Evolutionary conservation across 2,113 vertebrate genomes (phyloP), one percentile per base, ranked within the genome.

Genomic region (Empidonax traillii): DNA sequence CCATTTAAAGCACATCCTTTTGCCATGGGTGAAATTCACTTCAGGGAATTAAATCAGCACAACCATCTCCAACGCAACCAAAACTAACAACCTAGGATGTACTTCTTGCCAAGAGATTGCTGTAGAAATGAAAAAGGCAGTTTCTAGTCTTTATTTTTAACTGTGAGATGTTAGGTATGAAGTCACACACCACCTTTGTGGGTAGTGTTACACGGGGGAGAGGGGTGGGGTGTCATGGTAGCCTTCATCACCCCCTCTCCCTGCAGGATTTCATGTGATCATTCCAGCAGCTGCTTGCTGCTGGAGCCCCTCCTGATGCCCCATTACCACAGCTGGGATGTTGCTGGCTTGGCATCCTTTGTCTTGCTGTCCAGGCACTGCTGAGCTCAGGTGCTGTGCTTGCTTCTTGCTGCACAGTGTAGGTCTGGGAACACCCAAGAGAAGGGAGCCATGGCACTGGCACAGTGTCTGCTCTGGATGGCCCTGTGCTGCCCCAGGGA

Each of bases 251-350:
- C 11, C 17, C 28, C 62, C 10, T 59, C 12, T 43, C 16, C 31
- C 20, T 61, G 18, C 47, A 61, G 20, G 21, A 61, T 44, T 55
- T 47, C 4, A 2, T 3, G 9, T 5, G 51, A 27, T 58, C 46
- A 17, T 31, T 49, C n/a, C 37, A 51, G 30, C 39, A 69, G 39
- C 16, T 49, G 14, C 14, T 65, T 21, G 14, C 16, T 51, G 10
- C 77, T 37, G 73, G 37, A 78, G 16, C 22, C 27, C 52, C 41
- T 21, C 33, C 46, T 41, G n/a, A 14, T 25, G 14, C 14, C 20
- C 39, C 12, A 3, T 12, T 6, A 0, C 28, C 61, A 28, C 37
- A 30, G 13, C 1, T 8, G 43, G n/a, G 5, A 14, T 0, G 0
- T 14, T 23, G 4, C 56, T 73, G 33, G 20, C 20, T 18, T 3